Evolutionary conservation across 1,140 invertebrate genomes (phyloP).

Genomic region (Holotrichia oblita): DNA sequence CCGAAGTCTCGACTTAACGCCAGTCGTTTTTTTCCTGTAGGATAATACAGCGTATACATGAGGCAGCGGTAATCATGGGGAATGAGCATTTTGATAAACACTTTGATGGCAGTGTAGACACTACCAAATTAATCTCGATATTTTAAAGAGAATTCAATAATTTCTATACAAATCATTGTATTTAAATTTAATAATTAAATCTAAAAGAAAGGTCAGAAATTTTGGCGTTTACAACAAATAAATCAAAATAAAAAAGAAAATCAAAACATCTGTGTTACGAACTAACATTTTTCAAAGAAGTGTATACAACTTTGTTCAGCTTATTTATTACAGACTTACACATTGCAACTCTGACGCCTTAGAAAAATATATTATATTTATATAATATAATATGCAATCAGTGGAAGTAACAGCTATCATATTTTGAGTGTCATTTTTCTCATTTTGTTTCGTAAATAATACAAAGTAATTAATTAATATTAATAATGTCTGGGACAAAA

Average conservation of each 20-base stretch:
- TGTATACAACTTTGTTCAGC: conserved; percentile 32
- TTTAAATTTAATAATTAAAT: not conserved
- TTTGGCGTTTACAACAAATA: not conserved
- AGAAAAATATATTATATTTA: conserved; percentile 25
- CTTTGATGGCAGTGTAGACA: too few relatives aligned
- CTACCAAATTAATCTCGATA: too few relatives aligned
- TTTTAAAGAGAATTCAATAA: too few relatives aligned
- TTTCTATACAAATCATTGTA: not conserved
- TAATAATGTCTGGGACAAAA: conserved; percentile 7
- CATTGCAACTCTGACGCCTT: conserved; percentile 8
- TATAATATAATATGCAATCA: conserved; percentile 46
- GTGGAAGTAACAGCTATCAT: conserved; percentile 58
- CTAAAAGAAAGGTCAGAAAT: not conserved
- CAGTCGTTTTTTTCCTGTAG: too few relatives aligned
- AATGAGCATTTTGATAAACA: too few relatives aligned
- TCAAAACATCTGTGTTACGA: not conserved
- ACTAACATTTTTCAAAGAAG: conserved; percentile 14
- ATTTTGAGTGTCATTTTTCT: conserved; percentile 41
- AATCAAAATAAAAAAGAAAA: not conserved
- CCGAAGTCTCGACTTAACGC: too few relatives aligned
- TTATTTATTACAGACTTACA: conserved; percentile 19
- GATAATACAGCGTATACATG: too few relatives aligned
- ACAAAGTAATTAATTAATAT: conserved; percentile 13
- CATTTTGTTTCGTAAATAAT: conserved; percentile 9
- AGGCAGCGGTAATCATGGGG: too few relatives aligned